Evolutionary conservation across 2,797 vertebrate genomes (phyloP), one percentile per base, ranked within the genome.

Genomic region (Streptopelia turtur): DNA sequence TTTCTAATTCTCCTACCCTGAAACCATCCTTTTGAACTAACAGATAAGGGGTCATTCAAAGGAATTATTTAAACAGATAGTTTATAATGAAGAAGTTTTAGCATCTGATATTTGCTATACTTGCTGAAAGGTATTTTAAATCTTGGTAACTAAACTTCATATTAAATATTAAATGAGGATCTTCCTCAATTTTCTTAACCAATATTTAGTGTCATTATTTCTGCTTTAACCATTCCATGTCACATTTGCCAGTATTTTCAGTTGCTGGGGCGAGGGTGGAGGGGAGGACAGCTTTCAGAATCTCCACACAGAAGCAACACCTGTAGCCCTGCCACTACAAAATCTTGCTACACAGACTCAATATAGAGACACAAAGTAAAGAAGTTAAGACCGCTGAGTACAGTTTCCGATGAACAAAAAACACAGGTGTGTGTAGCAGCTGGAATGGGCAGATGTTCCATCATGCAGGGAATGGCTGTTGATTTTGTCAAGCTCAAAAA

Each of bases 31-130:
- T 83, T 74, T 74, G 60, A 92, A 68, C 57, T 35, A 57, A 53
- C 60, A 78, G 47, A 41, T 88, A 49, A 78, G 49, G 66, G 77
- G 87, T 74, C 65, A 88, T 88, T 84, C 68, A 64, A 89, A 80
- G 55, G 72, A 35, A 83, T 16, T 41, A 41, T 41, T 41, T 16
- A 41, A 41, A 41, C 16, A 41, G 41, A 41, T 41, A 41, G 41
- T 41, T 41, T 41, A 16, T 7, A 41, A 41, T 41, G 41, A 41
- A 41, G 41, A 41, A 41, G 41, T 41, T 41, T 41, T 41, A 41
- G 41, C 41, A 41, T 41, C 41, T 41, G 41, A 16, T 41, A 41
- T 41, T 41, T 41, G 41, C 16, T 41, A 41, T 41, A 41, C 16
- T 41, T 41, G 41, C 41, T 41, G 41, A 41, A 41, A 41, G 41